Percentiles rank a stretch among this genome's conserved stretches.
These are phyloP conservation scores for Lepus europaeus DNA, from an alignment of 2,113 vertebrate species.

Conservation along the genomic window DNA sequence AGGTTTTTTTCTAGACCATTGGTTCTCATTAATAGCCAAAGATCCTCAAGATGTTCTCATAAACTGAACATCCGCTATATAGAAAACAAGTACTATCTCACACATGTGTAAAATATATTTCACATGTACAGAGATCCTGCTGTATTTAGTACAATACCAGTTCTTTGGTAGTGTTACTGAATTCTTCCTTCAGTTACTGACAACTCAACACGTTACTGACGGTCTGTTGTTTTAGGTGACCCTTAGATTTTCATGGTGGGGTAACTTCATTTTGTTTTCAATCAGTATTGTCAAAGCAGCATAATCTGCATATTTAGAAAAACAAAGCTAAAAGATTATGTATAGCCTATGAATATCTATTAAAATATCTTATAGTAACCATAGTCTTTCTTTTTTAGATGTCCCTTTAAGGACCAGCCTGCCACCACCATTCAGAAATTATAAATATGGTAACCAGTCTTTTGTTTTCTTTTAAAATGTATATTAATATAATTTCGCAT, in stretches of 20 bases:
- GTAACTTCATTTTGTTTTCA: constrained; percentile 3
- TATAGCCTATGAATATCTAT: background rate
- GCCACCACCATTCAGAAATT: constrained; percentile 93
- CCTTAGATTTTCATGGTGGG: background rate
- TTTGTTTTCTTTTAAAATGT: constrained; percentile 60
- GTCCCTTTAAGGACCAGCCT: constrained; percentile 89
- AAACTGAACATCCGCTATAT: background rate
- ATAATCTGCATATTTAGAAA: background rate
- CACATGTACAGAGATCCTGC: background rate
- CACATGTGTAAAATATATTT: background rate
- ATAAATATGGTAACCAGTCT: constrained; percentile 90
- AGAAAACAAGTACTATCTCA: constrained; percentile 18
- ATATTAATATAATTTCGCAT: constrained; percentile 28
- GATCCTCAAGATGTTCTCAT: background rate
- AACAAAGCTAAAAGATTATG: background rate
- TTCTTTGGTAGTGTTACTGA: background rate
- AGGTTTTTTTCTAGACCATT: constrained; percentile 26
- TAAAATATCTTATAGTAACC: constrained; percentile 62
- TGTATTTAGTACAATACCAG: background rate
- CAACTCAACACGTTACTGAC: background rate
- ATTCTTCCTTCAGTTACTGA: background rate
- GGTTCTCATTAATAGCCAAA: background rate
- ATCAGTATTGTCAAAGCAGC: background rate
- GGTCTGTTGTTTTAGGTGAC: background rate
- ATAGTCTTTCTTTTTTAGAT: constrained; percentile 87